These are phyloP conservation scores for Nasua narica DNA, from an alignment of 2,797 vertebrate species.

Conservation along the genomic window DNA sequence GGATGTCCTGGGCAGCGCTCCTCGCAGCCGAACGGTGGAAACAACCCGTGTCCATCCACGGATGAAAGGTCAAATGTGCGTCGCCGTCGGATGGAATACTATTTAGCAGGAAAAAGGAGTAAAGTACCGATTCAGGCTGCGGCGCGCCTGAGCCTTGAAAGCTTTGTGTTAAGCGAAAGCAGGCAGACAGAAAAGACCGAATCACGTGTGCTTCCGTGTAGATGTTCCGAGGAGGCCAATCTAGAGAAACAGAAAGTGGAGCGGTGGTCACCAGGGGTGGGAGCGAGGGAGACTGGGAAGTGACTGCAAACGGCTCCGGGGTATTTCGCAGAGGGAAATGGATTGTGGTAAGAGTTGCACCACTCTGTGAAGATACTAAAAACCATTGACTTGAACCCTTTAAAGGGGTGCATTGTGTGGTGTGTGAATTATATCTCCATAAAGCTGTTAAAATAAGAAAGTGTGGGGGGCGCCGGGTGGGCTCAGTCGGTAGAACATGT, in stretches of 20 bases:
- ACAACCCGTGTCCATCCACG: accelerated
- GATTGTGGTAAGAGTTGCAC: accelerated
- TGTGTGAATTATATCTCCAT: accelerated
- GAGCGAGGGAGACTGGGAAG: neutral
- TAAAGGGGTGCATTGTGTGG: neutral
- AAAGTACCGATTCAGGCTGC: accelerated
- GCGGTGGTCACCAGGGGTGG: accelerated
- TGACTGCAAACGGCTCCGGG: accelerated
- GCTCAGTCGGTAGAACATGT: neutral
- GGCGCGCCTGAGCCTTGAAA: accelerated
- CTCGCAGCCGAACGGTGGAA: neutral
- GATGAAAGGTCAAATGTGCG: accelerated
- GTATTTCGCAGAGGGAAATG: accelerated
- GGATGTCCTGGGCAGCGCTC: accelerated
- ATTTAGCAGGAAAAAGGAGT: accelerated
- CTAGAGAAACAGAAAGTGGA: neutral
- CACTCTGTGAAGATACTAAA: accelerated
- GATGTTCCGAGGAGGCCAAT: accelerated
- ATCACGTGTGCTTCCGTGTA: accelerated
- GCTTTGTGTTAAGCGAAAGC: accelerated
- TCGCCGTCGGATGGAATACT: accelerated
- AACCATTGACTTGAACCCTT: neutral
- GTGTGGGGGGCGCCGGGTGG: neutral
- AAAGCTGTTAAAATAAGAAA: neutral
- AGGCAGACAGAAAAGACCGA: neutral